Evolutionary conservation across 2,113 vertebrate species (phyloP).

Genomic region (Rhizomys pruinosus): DNA sequence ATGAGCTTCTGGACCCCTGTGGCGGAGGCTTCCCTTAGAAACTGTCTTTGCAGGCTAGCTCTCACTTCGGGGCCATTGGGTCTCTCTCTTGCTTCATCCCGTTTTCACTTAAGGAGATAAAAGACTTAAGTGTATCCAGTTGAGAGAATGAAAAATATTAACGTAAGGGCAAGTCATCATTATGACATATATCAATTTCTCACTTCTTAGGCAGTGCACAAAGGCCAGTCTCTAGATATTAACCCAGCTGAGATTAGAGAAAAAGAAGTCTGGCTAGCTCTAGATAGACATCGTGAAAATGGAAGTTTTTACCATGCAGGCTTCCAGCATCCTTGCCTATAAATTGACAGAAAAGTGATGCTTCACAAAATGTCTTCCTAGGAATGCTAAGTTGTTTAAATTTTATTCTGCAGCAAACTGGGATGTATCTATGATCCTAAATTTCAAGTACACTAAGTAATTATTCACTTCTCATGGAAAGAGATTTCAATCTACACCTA

Average conservation of each 20-base stretch:
- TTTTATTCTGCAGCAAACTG: constrained; percentile 20
- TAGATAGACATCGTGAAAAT: constrained; percentile 1
- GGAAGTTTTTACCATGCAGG: not conserved
- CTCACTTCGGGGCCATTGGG: not conserved
- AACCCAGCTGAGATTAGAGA: not conserved
- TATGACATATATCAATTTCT: constrained; percentile 63
- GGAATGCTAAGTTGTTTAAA: constrained; percentile 46
- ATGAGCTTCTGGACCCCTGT: constrained; percentile 58
- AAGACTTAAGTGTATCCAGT: constrained; percentile 39
- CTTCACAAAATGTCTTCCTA: constrained; percentile 25
- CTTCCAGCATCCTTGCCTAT: not conserved
- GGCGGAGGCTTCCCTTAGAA: constrained; percentile 1
- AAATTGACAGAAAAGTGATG: constrained; percentile 12
- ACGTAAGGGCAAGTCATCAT: constrained; percentile 60
- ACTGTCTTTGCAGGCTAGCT: not conserved
- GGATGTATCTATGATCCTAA: not conserved
- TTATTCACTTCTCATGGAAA: constrained; percentile 46
- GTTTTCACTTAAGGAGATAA: constrained; percentile 55
- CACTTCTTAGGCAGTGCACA: constrained; percentile 39
- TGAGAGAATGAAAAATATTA: constrained; percentile 63
- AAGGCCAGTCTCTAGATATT: constrained; percentile 12
- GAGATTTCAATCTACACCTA: constrained; percentile 24
- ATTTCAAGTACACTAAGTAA: constrained; percentile 26
- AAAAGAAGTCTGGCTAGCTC: not conserved
- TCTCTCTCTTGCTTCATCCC: constrained; percentile 46